Evolutionary conservation across 1,140 invertebrate genomes (phyloP).

Genomic region (honey bee (Apis mellifera)): DNA sequence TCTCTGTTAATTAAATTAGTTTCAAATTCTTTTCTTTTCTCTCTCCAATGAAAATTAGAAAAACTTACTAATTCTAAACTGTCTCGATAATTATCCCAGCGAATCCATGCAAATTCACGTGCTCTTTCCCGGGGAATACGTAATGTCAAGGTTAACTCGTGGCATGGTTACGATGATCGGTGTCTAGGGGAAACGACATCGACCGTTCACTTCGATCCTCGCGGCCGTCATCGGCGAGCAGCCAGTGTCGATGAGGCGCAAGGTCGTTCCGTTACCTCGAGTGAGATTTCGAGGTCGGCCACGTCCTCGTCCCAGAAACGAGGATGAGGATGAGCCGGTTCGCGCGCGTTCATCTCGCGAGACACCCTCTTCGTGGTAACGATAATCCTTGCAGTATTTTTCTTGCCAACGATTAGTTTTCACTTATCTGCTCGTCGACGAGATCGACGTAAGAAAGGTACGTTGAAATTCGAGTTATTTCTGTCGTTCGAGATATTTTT

Average conservation of each 20-base stretch:
- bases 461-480: not conserved
- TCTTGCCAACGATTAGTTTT: conserved; percentile 54
- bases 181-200: conserved; percentile 33
- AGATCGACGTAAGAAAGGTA: conserved; percentile 27
- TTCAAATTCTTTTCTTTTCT: too few relatives aligned
- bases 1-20: too few relatives aligned
- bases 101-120: too few relatives aligned
- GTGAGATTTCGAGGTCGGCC: conserved; percentile 65
- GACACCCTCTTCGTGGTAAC: conserved; percentile 37
- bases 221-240: conserved; percentile 52
- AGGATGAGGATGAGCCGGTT: conserved; percentile 21
- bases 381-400: conserved; percentile 40
- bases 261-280: conserved; percentile 68
- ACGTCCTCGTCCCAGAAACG: conserved; percentile 57
- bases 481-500: too few relatives aligned
- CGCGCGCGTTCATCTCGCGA: conserved; percentile 27
- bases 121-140: not conserved
- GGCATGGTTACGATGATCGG: conserved; percentile 20
- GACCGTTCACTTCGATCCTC: conserved; percentile 54
- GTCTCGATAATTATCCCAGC: too few relatives aligned
- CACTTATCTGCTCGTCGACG: conserved; percentile 7
- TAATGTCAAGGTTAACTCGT: conserved; percentile 38
- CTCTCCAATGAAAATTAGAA: too few relatives aligned
- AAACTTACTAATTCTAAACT: too few relatives aligned
- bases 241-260: conserved; percentile 56